Percentiles rank a stretch among this genome's conserved stretches.
These are phyloP conservation scores for Streblospio benedicti DNA, from an alignment of 1,140 invertebrate species.

Conservation along the genomic window DNA sequence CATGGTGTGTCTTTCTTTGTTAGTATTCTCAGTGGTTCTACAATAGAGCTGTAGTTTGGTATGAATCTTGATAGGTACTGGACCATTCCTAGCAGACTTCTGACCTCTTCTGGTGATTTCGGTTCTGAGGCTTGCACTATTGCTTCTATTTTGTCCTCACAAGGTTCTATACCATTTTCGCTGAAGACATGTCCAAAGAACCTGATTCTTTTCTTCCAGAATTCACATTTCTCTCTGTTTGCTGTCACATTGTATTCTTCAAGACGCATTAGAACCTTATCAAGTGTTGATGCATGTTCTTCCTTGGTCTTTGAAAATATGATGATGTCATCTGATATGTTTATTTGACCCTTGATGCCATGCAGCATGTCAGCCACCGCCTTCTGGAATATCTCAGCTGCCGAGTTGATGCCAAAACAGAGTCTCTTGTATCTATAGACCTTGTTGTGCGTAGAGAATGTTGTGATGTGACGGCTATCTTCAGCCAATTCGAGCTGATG, in stretches of 20 bases:
- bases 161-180: conserved; percentile 36
- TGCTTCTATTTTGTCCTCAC: conserved; percentile 40
- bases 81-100: conserved; percentile 8
- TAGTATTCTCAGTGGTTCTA: background rate
- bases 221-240: background rate
- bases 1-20: background rate
- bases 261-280: background rate
- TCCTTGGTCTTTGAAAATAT: background rate
- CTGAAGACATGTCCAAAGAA: conserved; percentile 31
- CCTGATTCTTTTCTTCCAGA: background rate
- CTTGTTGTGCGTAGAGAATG: background rate
- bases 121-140: too few relatives aligned
- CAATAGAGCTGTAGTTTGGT: background rate
- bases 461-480: background rate
- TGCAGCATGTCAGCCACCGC: background rate
- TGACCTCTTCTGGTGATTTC: conserved; percentile 18
- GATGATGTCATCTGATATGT: background rate
- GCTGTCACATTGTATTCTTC: background rate
- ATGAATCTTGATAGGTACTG: conserved; percentile 7
- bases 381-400: conserved; percentile 9
- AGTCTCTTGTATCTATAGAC: background rate
- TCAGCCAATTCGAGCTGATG: conserved; percentile 6
- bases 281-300: background rate
- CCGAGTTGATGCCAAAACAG: background rate
- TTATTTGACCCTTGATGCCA: background rate